Evolutionary conservation across 2,113 vertebrate species (phyloP), one percentile per base, ranked within the genome.

Genomic region (Alligator mississippiensis): DNA sequence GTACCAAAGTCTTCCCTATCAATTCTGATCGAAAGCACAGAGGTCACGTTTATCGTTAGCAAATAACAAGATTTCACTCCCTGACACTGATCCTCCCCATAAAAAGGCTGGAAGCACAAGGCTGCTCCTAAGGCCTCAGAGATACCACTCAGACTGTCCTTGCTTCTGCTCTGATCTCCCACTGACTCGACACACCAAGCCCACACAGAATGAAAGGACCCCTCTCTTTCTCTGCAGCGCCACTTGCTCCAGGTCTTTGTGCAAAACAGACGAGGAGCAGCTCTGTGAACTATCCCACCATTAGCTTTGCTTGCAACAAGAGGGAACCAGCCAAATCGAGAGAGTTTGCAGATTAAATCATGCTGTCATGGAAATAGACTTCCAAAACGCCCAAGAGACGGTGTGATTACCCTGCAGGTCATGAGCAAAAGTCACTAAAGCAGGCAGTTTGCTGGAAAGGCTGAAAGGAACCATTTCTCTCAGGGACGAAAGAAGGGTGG

Each of bases 381-480:
- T 9, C 17, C 78, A 21, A 61, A 27, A 85, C 21, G 77, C 90
- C 95, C 88, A 88, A 92, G 92, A 64, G 38, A 38, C 2, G 1
- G 25, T 68, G 75, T 90, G 57, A 96, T 94, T 88, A 91, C 58
- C 47, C 75, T 47, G 0, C 78, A 75, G 77, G 70, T 60, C 80
- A 54, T 91, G 85, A 96, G 75, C 60, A 57, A 70, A 38, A 1
- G 5, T 30, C 87, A 80, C 70, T 59, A 59, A 38, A 78, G 54
- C 88, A 83, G 85, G 54, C 1, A 16, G 85, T 70, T 93, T 81
- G 93, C 91, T 90, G 90, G 93, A 97, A 97, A 92, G 96, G 92
- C 68, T 90, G 90, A 96, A 90, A 75, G 3, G 58, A 95, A 82
- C 94, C 72, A 88, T 88, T 90, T 89, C 93, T 92, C 92, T 87